phyloP scores from a whole-genome alignment of 2,888 invertebrate species.

The Acheta domesticus region DNA sequence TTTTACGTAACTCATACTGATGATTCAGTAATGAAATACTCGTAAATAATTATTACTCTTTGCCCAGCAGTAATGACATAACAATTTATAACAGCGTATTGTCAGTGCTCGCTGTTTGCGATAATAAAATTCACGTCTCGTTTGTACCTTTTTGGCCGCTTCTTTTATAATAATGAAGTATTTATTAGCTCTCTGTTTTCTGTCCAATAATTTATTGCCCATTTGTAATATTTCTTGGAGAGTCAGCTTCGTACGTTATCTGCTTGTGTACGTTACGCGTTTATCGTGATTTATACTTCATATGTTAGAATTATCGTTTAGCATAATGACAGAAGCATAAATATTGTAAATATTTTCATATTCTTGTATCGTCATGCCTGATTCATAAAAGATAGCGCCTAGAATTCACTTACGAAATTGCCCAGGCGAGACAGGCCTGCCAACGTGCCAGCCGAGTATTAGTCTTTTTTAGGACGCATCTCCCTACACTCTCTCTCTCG shows the following conservation, averaged over 20 bases:
- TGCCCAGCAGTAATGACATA: neutral
- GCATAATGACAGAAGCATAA: constrained; percentile 18
- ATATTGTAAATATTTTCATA: neutral
- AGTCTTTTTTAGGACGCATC: constrained; percentile 2
- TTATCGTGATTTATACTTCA: neutral
- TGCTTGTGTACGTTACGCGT: neutral
- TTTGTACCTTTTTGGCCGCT: neutral
- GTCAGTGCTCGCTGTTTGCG: neutral
- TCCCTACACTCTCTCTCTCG: too few relatives aligned
- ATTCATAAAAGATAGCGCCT: neutral
- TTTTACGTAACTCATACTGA: neutral
- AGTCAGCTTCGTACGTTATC: constrained; percentile 1
- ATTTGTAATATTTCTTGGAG: neutral
- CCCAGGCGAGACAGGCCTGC: neutral
- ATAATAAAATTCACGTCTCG: neutral
- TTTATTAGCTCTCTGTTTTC: constrained; percentile 18
- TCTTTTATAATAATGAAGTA: constrained; percentile 8
- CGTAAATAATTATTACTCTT: neutral
- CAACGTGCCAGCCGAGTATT: neutral
- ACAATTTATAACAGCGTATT: neutral
- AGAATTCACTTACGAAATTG: constrained; percentile 1
- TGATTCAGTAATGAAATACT: neutral
- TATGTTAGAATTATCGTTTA: constrained; percentile 9
- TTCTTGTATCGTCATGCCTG: neutral
- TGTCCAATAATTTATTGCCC: constrained; percentile 5